Percentiles rank a stretch among this genome's conserved stretches.
These are phyloP conservation scores for Danionella cerebrum DNA, from an alignment of 2,113 vertebrate species.

Conservation along the genomic window DNA sequence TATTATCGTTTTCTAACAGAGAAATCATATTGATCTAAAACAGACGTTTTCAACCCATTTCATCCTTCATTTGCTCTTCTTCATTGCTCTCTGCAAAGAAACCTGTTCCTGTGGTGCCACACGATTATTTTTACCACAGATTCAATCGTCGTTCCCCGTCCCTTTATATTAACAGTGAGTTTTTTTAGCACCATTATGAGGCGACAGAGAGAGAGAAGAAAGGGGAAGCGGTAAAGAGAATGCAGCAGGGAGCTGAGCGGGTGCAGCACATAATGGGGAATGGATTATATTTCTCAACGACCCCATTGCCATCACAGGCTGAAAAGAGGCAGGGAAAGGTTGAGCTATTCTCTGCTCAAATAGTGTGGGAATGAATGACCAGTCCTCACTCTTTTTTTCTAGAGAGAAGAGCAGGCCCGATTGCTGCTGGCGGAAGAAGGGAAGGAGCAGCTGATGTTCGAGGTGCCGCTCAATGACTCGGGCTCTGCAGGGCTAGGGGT, in stretches of 20 bases:
- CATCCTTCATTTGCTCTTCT: constrained; percentile 2
- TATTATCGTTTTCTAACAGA: background rate
- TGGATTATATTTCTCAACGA: constrained; percentile 46
- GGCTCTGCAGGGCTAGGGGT: constrained; percentile 91
- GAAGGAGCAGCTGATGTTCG: constrained; percentile 86
- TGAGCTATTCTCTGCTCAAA: constrained; percentile 40
- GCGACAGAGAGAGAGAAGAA: constrained; percentile 8
- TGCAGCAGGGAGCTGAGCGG: constrained; percentile 17
- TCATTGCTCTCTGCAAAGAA: constrained; percentile 17
- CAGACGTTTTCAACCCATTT: constrained; percentile 15
- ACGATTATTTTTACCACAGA: constrained; percentile 24
- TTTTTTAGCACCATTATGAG: constrained; percentile 36
- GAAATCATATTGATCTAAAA: constrained; percentile 24
- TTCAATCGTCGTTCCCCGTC: constrained; percentile 19
- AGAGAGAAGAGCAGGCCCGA: constrained; percentile 56
- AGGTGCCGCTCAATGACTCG: constrained; percentile 89
- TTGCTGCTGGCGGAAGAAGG: constrained; percentile 61
- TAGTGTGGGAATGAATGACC: constrained; percentile 41
- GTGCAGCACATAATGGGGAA: constrained; percentile 35
- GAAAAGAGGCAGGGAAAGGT: constrained; percentile 41
- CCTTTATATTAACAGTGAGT: constrained; percentile 17
- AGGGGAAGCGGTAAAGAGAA: constrained; percentile 1
- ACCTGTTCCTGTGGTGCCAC: constrained; percentile 38
- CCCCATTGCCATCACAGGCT: constrained; percentile 30
- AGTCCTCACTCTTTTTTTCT: background rate